Evolutionary conservation across 1,140 invertebrate species (phyloP).

Genomic region (Planococcus citri): DNA sequence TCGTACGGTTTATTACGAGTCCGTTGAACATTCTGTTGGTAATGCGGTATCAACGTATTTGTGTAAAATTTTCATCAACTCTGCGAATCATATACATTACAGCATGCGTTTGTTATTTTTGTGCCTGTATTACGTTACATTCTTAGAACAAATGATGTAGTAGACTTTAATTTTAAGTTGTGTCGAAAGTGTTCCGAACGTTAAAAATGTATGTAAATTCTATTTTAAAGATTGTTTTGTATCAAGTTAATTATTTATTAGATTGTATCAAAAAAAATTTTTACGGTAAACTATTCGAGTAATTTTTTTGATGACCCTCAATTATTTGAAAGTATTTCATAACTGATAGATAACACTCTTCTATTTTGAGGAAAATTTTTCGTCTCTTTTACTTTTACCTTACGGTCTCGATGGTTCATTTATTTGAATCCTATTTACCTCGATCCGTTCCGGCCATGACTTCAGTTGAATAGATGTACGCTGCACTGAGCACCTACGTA

Average conservation of each 20-base stretch:
- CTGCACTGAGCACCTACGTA: no score
- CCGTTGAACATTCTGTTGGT: background rate
- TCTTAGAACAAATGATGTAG: background rate
- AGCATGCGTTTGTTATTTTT: background rate
- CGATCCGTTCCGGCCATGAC: no score
- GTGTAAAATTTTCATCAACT: background rate
- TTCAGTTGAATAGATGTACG: no score
- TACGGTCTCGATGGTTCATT: no score
- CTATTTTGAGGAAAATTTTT: no score
- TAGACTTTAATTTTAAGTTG: background rate
- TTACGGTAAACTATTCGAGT: background rate
- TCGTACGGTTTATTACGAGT: background rate
- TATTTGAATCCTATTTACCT: no score
- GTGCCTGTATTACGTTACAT: background rate
- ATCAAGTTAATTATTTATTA: background rate
- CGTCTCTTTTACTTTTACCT: no score
- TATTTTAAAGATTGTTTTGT: background rate
- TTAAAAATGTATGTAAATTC: background rate
- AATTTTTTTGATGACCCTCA: background rate
- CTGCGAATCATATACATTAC: background rate
- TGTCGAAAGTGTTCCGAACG: background rate
- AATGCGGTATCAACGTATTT: background rate
- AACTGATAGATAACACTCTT: no score
- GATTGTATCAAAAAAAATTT: background rate
- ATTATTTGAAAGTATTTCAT: no score